Evolutionary conservation across 23 tunicate species (phyloP).

Genomic region (Halocynthia roretzi): DNA sequence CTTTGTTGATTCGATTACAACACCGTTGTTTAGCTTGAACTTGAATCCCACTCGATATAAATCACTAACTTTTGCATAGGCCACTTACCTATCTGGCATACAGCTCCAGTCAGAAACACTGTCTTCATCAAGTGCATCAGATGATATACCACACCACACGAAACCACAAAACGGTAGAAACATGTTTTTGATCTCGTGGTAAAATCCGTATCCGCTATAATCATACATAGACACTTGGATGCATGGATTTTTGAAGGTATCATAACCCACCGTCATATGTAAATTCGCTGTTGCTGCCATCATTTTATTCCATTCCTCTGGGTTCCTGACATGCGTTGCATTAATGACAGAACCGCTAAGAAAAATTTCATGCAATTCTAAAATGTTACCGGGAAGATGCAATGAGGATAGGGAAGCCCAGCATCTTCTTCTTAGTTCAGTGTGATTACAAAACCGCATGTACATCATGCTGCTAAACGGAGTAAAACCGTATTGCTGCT

Average conservation of each 20-base stretch:
- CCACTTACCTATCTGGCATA: background rate
- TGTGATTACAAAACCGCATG: conserved; percentile 10
- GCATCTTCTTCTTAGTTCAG: background rate
- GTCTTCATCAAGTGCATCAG: background rate
- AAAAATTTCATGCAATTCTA: too few species aligned
- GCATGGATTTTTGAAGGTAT: conserved; percentile 8
- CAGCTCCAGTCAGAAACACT: conserved; percentile 22
- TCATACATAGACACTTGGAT: conserved; percentile 20
- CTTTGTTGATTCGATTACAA: too few species aligned
- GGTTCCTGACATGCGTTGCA: too few species aligned
- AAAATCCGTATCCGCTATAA: background rate
- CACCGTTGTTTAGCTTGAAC: too few species aligned
- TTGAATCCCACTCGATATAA: too few species aligned
- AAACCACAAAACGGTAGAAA: conserved; percentile 18
- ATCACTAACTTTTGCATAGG: too few species aligned
- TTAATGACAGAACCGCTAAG: too few species aligned
- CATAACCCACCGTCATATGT: too few species aligned
- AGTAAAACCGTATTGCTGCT: conserved; percentile 11
- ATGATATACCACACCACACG: conserved; percentile 16
- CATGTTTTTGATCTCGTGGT: conserved; percentile 14
- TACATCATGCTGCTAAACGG: background rate
- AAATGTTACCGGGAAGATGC: background rate
- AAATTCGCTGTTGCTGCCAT: too few species aligned
- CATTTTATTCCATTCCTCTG: too few species aligned
- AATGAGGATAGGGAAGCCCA: background rate